Evolutionary conservation across 2,888 invertebrate genomes (phyloP).

Genomic region (Harpalus rufipes): DNA sequence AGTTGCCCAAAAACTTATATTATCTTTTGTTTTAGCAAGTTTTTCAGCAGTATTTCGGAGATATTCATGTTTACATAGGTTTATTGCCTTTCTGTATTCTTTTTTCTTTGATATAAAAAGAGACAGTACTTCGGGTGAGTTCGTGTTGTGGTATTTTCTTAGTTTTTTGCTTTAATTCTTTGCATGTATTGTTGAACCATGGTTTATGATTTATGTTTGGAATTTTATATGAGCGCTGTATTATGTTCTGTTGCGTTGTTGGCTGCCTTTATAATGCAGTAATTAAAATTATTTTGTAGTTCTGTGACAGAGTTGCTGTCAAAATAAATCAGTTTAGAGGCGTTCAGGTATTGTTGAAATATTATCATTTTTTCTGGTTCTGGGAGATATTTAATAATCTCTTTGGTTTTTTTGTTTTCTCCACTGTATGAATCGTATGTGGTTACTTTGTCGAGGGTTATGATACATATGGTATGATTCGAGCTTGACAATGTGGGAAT

Average conservation of each 20-base stretch:
- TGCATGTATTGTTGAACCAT: too few relatives aligned
- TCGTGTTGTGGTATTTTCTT: not conserved
- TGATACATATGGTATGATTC: too few relatives aligned
- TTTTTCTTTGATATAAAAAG: not conserved
- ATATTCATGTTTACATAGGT: too few relatives aligned
- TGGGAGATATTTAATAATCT: not conserved
- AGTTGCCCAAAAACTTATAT: not conserved
- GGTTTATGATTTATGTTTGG: not conserved
- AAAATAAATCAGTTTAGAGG: not conserved
- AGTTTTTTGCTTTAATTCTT: not conserved
- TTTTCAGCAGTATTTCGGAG: not conserved
- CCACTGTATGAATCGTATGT: too few relatives aligned
- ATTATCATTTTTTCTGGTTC: conserved; percentile 2
- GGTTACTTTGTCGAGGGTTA: too few relatives aligned
- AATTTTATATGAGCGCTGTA: not conserved
- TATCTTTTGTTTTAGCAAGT: not conserved
- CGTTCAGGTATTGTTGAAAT: not conserved
- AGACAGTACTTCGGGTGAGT: not conserved
- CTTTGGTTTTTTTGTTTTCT: too few relatives aligned
- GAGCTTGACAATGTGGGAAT: too few relatives aligned
- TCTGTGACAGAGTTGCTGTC: not conserved
- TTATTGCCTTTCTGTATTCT: not conserved
- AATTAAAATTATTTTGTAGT: not conserved
- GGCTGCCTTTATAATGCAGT: not conserved
- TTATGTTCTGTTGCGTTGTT: not conserved